Evolutionary conservation across 2,888 invertebrate species (phyloP).

Genomic region (Cerastoderma edule): DNA sequence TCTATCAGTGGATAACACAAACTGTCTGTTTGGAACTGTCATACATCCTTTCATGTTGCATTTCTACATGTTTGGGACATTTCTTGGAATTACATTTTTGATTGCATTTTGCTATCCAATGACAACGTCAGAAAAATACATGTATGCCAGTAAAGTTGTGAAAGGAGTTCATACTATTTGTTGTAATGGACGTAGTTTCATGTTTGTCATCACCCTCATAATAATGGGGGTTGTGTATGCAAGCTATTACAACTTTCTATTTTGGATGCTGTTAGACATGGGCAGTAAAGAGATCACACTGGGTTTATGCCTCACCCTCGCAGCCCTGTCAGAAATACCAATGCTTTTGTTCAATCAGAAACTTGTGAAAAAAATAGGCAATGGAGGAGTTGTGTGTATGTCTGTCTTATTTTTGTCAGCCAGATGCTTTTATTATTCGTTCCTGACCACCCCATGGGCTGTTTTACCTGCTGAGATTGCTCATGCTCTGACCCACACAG

Average conservation of each 20-base stretch:
- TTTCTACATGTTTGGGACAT: conserved; percentile 77
- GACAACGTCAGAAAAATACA: conserved; percentile 68
- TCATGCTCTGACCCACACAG: conserved; percentile 78
- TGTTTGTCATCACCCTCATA: conserved; percentile 75
- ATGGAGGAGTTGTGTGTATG: conserved; percentile 72
- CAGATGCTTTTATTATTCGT: conserved; percentile 77
- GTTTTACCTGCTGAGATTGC: conserved; percentile 74
- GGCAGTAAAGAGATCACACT: conserved; percentile 75
- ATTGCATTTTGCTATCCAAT: conserved; percentile 78
- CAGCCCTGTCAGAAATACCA: conserved; percentile 77
- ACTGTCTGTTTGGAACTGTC: conserved; percentile 75
- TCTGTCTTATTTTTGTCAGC: conserved; percentile 70
- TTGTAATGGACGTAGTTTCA: conserved; percentile 72
- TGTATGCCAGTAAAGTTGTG: conserved; percentile 71
- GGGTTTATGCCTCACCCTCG: conserved; percentile 76
- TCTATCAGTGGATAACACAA: conserved; percentile 74
- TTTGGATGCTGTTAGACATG: conserved; percentile 80
- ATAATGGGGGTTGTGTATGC: conserved; percentile 76
- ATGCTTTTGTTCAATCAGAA: conserved; percentile 74
- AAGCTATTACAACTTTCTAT: conserved; percentile 77
- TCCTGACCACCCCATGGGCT: conserved; percentile 78
- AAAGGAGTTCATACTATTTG: conserved; percentile 74
- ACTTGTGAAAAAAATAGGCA: conserved; percentile 73
- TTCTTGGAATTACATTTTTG: conserved; percentile 73
- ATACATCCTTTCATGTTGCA: conserved; percentile 79